These are phyloP conservation scores for Smutsia gigantea DNA, from an alignment of 2,797 vertebrate genomes.

Conservation along the genomic window DNA sequence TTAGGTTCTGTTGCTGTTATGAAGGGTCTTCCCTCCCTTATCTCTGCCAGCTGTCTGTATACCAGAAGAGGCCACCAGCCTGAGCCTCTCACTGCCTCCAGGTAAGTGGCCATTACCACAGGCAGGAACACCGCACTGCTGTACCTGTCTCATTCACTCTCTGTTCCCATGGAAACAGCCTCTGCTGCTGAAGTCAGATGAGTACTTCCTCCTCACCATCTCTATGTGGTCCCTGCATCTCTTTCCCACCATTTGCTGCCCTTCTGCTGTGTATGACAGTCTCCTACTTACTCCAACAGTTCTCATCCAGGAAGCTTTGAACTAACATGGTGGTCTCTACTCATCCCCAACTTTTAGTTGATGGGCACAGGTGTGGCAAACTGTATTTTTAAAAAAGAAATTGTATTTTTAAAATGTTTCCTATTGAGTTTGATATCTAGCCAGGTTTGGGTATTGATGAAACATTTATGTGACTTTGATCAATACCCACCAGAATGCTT, in stretches of 20 bases:
- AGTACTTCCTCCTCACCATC: not conserved
- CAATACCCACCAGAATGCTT: not conserved
- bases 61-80: not conserved
- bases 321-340: not conserved
- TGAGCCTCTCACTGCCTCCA: fast-evolving
- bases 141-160: not conserved
- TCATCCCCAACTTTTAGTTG: not conserved
- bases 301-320: not conserved
- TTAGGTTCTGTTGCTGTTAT: fast-evolving
- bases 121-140: not conserved
- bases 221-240: fast-evolving
- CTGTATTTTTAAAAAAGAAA: not conserved
- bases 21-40: not conserved
- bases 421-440: not conserved
- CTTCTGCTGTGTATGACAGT: fast-evolving
- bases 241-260: not conserved
- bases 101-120: fast-evolving
- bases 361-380: not conserved
- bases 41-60: too few relatives aligned
- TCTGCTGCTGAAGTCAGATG: not conserved
- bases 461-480: not conserved
- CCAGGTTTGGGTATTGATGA: not conserved
- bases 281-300: not conserved
- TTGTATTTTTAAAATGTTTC: not conserved
- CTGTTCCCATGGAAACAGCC: fast-evolving